Base-by-base conservation (phyloP, 2,888 invertebrate species). In the Pimpla rufipes region DNA sequence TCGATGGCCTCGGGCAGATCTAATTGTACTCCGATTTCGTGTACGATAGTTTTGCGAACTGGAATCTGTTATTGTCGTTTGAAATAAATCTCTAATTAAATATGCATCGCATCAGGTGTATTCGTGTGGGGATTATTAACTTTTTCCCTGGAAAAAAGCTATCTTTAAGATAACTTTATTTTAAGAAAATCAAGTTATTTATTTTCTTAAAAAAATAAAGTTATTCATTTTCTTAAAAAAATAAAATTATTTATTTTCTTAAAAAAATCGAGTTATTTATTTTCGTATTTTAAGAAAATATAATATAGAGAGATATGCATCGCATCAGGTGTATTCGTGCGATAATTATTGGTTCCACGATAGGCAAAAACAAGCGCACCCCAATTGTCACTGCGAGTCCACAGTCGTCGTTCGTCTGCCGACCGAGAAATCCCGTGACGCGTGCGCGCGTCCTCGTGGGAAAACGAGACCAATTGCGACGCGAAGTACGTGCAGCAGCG, bases 391-490 rank as follows among this genome's bases (percentile, higher is more conserved):
- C 47, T 7, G 16, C 16, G 16, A 67, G 67, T 47, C 47, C 13
- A 47, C 47, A 18, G 13, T 21, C 47, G 67, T 67, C 47, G 16
- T n/a, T 23, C n/a, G 16, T 50, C 0, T 8, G n/a, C n/a, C n/a
- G n/a, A n/a, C 29, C 67, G 47, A 29, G 29, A 67, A 67, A 67
- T n/a, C 29, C 67, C 11, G 62, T 16, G 10, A 47, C n/a, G n/a
- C n/a, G n/a, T n/a, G n/a, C 47, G 47, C 16, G 8, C 29, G 0
- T 47, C 29, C 29, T 45, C 29, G n/a, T n/a, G 29, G 40, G 18
- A 62, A 37, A 45, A 67, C 67, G 29, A 47, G 66, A 16, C 66
- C 21, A 45, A 73, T 29, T 45, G 59, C n/a, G 47, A 74, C 50
- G 73, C 35, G 47, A 16, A 11, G 35, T 47, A 45, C 23, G 16